These are phyloP conservation scores for Bovichtus diacanthus DNA, from an alignment of 2,797 vertebrate species.

Conservation along the genomic window DNA sequence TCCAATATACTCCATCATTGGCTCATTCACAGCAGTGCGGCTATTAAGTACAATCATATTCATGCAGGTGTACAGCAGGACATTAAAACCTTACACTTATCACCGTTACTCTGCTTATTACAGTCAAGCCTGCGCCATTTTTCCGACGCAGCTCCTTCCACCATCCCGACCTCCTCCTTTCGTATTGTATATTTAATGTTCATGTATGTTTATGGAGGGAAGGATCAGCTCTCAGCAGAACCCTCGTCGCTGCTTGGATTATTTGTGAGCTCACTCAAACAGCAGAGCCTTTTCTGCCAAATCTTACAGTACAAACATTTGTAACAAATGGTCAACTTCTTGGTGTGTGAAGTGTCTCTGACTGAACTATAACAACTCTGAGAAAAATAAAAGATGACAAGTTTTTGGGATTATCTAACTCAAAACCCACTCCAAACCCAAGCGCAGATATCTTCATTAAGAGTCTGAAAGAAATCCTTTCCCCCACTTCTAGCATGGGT, in stretches of 20 bases:
- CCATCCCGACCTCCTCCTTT: not conserved
- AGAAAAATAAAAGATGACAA: conserved; percentile 15
- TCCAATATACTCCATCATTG: not conserved
- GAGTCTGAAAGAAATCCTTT: not conserved
- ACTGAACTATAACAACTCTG: not conserved
- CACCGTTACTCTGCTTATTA: not conserved
- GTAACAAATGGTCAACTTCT: not conserved
- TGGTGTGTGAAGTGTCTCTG: not conserved
- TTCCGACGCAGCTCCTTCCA: conserved; percentile 3
- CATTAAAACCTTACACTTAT: conserved; percentile 7
- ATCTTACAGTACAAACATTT: not conserved
- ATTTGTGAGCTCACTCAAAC: not conserved
- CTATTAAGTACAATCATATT: not conserved
- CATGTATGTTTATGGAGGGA: not conserved
- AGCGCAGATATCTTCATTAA: conserved; percentile 3
- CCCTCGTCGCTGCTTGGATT: not conserved
- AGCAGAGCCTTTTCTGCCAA: conserved; percentile 3
- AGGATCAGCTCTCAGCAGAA: conserved; percentile 7
- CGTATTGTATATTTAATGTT: not conserved
- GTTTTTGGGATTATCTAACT: too few species aligned
- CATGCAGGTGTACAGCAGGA: not conserved
- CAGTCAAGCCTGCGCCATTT: not conserved
- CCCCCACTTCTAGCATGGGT: not conserved
- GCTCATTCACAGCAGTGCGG: conserved; percentile 7
- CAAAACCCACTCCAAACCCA: too few species aligned